These are phyloP conservation scores for Neodon shergylaensis DNA, from an alignment of 2,113 vertebrate species.

Conservation along the genomic window DNA sequence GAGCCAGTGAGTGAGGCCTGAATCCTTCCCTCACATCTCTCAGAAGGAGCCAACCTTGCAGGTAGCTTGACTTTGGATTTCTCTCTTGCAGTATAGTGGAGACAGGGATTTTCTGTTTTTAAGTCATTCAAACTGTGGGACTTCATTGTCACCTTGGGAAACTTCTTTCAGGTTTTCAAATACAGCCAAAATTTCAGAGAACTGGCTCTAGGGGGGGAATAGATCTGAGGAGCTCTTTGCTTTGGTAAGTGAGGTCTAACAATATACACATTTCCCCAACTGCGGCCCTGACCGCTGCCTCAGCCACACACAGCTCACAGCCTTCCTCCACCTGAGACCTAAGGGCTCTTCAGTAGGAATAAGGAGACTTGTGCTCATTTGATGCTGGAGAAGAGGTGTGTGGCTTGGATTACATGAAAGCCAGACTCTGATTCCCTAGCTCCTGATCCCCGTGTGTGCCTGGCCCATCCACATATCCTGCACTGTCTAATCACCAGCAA, in stretches of 20 bases:
- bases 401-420: background rate
- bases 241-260: background rate
- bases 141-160: background rate
- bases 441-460: rapidly evolving
- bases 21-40: background rate
- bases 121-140: background rate
- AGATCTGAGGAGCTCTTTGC: background rate
- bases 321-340: background rate
- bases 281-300: background rate
- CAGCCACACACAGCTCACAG: background rate
- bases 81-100: background rate
- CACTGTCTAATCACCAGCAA: background rate
- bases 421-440: background rate
- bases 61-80: background rate
- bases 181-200: background rate
- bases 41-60: background rate
- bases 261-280: rapidly evolving
- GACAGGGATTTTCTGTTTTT: background rate
- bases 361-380: background rate
- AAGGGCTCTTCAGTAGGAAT: background rate
- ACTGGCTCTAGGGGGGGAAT: background rate
- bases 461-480: background rate
- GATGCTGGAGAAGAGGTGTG: background rate
- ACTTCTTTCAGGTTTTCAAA: background rate
- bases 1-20: background rate